Evolutionary conservation across 2,113 vertebrate genomes (phyloP).

Genomic region (Orycteropus afer): DNA sequence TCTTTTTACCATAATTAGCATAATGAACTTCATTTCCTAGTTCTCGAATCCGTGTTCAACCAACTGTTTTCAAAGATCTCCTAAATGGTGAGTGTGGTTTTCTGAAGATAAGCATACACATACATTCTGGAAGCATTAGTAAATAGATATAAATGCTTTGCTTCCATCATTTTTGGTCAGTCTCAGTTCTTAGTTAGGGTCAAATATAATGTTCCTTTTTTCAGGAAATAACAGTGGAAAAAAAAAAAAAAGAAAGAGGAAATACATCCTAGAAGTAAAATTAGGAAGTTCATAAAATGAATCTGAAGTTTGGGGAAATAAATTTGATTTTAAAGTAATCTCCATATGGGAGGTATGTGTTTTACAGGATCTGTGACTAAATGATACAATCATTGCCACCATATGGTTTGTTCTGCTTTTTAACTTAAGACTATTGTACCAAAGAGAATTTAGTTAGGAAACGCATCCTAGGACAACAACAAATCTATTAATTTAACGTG

Average conservation of each 20-base stretch:
- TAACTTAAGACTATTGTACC: neutral
- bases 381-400: too few relatives aligned
- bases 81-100: neutral
- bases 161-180: neutral
- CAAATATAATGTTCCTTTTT: neutral
- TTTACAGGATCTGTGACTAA: neutral
- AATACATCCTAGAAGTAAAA: neutral
- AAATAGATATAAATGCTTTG: neutral
- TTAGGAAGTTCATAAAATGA: neutral
- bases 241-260: neutral
- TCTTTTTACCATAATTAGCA: neutral
- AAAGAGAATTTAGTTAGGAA: neutral
- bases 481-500: neutral
- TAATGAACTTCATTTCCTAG: constrained; percentile 35
- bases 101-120: neutral
- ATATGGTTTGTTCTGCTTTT: neutral
- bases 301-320: neutral
- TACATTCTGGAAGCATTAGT: neutral
- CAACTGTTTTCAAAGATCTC: neutral
- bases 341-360: neutral
- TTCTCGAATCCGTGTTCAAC: constrained; percentile 24
- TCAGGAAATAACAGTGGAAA: neutral
- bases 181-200: neutral
- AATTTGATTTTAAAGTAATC: neutral
- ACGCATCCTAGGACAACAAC: neutral